Base-by-base conservation (phyloP, 2,797 vertebrate genomes). In the Xenentodon cancila region DNA sequence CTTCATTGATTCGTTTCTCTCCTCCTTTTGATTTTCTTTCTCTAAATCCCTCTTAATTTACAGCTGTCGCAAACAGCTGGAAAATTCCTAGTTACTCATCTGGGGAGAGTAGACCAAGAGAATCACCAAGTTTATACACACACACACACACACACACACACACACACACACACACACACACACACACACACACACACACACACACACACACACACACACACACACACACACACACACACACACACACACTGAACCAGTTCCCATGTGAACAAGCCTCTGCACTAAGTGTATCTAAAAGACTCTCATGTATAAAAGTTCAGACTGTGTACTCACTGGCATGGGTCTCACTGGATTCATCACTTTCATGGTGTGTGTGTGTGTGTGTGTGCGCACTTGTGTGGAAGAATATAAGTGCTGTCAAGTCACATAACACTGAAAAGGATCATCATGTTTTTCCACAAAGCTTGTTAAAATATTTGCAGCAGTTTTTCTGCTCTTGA, bases 11-110 rank as follows among this genome's bases (percentile, higher is more conserved):
- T 80, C 13, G 62, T 79, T 80, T 71, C 63, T 66, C 64, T 69
- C 48, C 54, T 61, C 30, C 37, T 63, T 52, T 66, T 44, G 13
- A 1, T 46, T 12, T 52, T 59, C 42, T 47, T n/a, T 42, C 9
- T 40, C 22, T 53, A 18, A 30, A 30, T 16, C 53, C 45, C 44
- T 68, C 18, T 60, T 60, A 62, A 48, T 53, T 46, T 70, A 42
- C 91, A 92, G 91, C 90, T 92, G 91, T 77, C 72, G 58, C 82
- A 79, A 89, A 84, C 91, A 92, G 90, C 90, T 92, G 91, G 79
- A 84, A 61, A 63, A 63, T 68, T 84, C 64, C 30, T 63, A 34
- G 58, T 66, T 62, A 40, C 64, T 73, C 54, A 27, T 70, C 71
- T 62, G 42, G 56, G 53, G 65, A 59, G 53, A 53, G 51, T 9